Conservation (phyloP, 2,888 invertebrate genomes). For the Drepana falcataria region DNA sequence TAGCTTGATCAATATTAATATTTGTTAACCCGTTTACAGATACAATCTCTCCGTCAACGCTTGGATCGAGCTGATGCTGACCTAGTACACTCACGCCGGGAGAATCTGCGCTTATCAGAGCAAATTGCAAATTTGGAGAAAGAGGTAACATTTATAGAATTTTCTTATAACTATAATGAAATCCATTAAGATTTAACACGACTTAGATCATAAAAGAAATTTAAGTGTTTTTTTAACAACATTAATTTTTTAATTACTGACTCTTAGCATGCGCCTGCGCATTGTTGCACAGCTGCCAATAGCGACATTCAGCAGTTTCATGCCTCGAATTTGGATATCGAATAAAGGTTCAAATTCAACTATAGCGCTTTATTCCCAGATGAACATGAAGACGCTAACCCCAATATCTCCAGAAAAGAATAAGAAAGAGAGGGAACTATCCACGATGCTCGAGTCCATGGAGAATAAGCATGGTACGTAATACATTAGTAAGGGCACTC, state of each 20-base stretch:
- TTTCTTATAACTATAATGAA: background rate
- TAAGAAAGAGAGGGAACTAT: slow-evolving; percentile 83
- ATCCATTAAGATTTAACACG: too few species aligned
- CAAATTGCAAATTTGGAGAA: slow-evolving; percentile 89
- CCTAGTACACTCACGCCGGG: slow-evolving; percentile 87
- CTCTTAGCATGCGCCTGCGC: too few species aligned
- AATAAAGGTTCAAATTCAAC: too few species aligned
- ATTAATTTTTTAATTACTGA: too few species aligned
- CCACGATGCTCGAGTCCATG: slow-evolving; percentile 86
- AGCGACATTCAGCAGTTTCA: too few species aligned
- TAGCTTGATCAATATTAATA: background rate
- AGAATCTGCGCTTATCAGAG: slow-evolving; percentile 87
- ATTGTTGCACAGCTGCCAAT: too few species aligned
- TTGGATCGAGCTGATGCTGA: slow-evolving; percentile 90
- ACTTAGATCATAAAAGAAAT: too few species aligned
- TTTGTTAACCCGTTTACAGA: slow-evolving; percentile 33
- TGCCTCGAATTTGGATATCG: too few species aligned
- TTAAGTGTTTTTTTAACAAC: too few species aligned
- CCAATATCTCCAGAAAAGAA: slow-evolving; percentile 81
- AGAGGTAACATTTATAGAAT: slow-evolving; percentile 76
- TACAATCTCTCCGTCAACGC: slow-evolving; percentile 85
- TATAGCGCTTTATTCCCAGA: slow-evolving; percentile 40
- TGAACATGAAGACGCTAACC: slow-evolving; percentile 80
- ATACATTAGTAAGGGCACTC: slow-evolving; percentile 1
- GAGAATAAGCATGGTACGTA: slow-evolving; percentile 90